These are phyloP conservation scores for Enteromius unitaeniatus DNA, from an alignment of 2,797 vertebrate genomes.

Conservation along the genomic window DNA sequence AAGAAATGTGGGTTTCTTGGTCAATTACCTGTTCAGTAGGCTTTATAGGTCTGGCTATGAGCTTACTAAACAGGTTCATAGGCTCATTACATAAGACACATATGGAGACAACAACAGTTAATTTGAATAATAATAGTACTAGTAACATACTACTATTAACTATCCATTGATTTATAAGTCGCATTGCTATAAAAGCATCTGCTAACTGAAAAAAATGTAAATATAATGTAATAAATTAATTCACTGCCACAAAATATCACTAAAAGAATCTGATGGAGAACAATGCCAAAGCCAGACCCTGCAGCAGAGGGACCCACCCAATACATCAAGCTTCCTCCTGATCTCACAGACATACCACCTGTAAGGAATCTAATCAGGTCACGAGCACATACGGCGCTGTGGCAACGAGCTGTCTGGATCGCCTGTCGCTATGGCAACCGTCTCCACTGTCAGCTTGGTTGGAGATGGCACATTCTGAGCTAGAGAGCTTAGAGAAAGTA, in stretches of 20 bases:
- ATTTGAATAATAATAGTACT: background rate
- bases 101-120: background rate
- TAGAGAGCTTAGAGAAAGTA: constrained; percentile 18
- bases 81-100: background rate
- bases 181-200: background rate
- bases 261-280: background rate
- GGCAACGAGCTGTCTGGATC: constrained; percentile 64
- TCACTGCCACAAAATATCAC: background rate
- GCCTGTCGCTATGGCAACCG: constrained; percentile 70
- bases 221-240: background rate
- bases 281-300: background rate
- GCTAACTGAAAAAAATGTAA: background rate
- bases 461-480: constrained; percentile 11
- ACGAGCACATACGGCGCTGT: constrained; percentile 60
- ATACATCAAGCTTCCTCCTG: constrained; percentile 12
- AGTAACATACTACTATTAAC: background rate
- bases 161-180: background rate
- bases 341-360: constrained; percentile 54
- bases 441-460: constrained; percentile 50
- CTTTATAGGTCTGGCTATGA: background rate
- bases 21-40: no score
- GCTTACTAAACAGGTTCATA: background rate
- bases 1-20: background rate
- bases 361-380: constrained; percentile 65
- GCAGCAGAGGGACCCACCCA: background rate